These are phyloP conservation scores for Porites evermanni DNA, from an alignment of 92 coral and sea anemone genomes.

Conservation along the genomic window DNA sequence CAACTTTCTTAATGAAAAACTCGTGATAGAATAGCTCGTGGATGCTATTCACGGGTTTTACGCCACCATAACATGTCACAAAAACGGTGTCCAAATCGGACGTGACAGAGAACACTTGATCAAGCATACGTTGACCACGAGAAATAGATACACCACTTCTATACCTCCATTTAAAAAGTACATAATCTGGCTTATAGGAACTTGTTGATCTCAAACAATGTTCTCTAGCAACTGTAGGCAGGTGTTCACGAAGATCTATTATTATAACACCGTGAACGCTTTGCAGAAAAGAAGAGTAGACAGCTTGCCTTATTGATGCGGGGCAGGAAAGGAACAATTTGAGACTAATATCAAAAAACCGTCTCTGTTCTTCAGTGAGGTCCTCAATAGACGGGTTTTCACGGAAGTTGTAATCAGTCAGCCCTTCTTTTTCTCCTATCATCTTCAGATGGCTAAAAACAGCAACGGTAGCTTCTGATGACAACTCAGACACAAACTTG, in stretches of 20 bases:
- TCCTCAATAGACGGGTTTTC: neutral
- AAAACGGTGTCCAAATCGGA: neutral
- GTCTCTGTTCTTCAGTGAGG: neutral
- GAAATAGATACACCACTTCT: too few species aligned
- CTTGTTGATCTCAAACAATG: neutral
- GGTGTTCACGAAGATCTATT: neutral
- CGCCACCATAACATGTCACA: neutral
- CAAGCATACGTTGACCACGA: too few species aligned
- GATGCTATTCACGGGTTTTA: too few species aligned
- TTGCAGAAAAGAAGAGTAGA: neutral
- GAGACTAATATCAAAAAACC: neutral
- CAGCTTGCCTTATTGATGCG: neutral
- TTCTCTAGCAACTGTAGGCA: neutral
- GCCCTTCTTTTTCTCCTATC: constrained; percentile 18
- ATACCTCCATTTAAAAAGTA: neutral
- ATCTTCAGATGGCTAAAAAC: too few species aligned
- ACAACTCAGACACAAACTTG: neutral
- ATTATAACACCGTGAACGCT: neutral
- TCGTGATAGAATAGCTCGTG: rapidly evolving
- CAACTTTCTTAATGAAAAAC: neutral
- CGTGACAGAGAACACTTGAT: neutral
- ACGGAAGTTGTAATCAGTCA: neutral
- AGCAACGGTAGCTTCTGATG: neutral
- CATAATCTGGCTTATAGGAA: neutral
- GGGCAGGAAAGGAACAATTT: neutral